These are phyloP conservation scores for Xenopus laevis DNA, from an alignment of 2,113 vertebrate genomes.

Conservation along the genomic window DNA sequence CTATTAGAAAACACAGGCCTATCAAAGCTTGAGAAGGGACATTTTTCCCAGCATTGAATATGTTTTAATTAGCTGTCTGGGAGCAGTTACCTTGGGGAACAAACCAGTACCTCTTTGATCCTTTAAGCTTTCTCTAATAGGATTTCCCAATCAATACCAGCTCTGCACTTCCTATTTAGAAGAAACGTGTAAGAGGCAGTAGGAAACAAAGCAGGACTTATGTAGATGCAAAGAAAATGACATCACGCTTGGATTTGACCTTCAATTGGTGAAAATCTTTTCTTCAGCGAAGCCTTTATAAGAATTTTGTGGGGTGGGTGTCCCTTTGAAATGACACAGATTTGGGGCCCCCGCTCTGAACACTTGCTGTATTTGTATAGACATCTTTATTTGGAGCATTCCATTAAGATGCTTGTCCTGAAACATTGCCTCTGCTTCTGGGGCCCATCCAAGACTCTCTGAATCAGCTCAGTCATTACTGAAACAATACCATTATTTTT, in stretches of 20 bases:
- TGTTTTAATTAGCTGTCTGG: neutral
- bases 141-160: constrained; percentile 30
- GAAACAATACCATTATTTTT: constrained; percentile 27
- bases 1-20: too few relatives aligned
- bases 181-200: constrained; percentile 5
- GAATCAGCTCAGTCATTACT: constrained; percentile 32
- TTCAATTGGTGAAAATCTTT: neutral
- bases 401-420: constrained; percentile 17
- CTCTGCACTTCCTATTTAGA: neutral
- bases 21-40: too few relatives aligned
- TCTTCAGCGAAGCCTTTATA: neutral
- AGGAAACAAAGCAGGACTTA: constrained; percentile 16
- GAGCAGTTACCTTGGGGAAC: neutral
- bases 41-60: too few relatives aligned
- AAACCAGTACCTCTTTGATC: constrained; percentile 30
- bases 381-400: constrained; percentile 20
- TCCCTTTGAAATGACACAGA: constrained; percentile 6
- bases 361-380: neutral
- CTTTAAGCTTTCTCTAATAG: neutral
- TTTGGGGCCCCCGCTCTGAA: neutral
- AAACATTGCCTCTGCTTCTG: constrained; percentile 15
- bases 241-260: constrained; percentile 9
- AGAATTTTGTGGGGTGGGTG: neutral
- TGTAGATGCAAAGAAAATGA: constrained; percentile 6
- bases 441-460: constrained; percentile 22